Conservation (phyloP, 2,888 invertebrate species). For the Synergus gifuensis region DNA sequence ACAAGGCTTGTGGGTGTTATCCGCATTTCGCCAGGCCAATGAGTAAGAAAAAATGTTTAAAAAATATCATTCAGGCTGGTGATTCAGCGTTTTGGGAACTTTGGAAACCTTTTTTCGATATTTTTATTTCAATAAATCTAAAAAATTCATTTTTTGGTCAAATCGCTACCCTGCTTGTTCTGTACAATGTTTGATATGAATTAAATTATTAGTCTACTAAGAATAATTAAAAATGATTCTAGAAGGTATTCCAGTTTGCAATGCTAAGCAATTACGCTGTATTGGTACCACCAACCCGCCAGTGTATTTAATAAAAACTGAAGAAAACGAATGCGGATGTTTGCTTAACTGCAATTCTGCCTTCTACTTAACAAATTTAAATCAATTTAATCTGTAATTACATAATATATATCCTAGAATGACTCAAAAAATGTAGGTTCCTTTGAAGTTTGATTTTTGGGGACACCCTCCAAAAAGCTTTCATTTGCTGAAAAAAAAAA, state of each 20-base stretch:
- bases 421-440: too few relatives aligned
- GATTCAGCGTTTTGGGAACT: too few relatives aligned
- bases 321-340: conserved; percentile 54
- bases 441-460: too few relatives aligned
- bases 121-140: too few relatives aligned
- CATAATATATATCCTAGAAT: too few relatives aligned
- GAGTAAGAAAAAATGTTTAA: neutral
- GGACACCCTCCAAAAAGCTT: too few relatives aligned
- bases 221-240: conserved; percentile 9
- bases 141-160: too few relatives aligned
- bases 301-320: conserved; percentile 27
- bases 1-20: conserved; percentile 83
- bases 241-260: conserved; percentile 61
- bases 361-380: conserved; percentile 5
- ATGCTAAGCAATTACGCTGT: conserved; percentile 61
- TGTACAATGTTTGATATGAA: neutral
- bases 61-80: neutral
- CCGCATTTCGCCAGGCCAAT: conserved; percentile 86
- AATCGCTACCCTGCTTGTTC: too few relatives aligned
- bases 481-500: too few relatives aligned
- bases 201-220: neutral
- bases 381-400: neutral
- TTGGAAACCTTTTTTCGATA: too few relatives aligned
- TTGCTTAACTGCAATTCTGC: conserved; percentile 53
- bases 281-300: conserved; percentile 52